Evolutionary conservation across 2,888 invertebrate species (phyloP).

Genomic region (Tridacna gigas): DNA sequence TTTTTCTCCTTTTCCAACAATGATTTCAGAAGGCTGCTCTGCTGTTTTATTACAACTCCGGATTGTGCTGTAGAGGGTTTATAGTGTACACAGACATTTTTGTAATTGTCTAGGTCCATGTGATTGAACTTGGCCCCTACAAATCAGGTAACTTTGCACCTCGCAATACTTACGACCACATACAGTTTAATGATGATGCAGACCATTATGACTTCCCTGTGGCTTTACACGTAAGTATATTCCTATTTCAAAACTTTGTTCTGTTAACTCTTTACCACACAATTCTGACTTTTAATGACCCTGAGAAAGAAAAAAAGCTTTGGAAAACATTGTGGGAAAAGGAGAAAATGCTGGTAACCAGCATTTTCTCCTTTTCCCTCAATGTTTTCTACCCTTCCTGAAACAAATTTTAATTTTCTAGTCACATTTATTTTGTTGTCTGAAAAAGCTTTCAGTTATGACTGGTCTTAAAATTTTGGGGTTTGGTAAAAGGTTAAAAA

Average conservation of each 20-base stretch:
- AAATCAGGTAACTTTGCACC: constrained; percentile 84
- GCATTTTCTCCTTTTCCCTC: background rate
- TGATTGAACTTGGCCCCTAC: constrained; percentile 85
- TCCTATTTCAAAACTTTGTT: background rate
- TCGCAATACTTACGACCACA: constrained; percentile 81
- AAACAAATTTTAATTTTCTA: too few relatives aligned
- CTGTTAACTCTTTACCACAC: background rate
- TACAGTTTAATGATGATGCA: constrained; percentile 81
- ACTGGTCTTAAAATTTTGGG: too few relatives aligned
- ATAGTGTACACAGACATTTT: background rate
- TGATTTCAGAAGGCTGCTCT: background rate
- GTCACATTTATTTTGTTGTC: too few relatives aligned
- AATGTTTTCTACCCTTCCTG: too few relatives aligned
- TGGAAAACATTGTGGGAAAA: background rate
- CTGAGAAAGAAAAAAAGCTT: too few relatives aligned
- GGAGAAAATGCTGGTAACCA: background rate
- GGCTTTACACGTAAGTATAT: constrained; percentile 81
- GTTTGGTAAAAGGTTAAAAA: too few relatives aligned
- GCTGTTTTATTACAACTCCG: background rate
- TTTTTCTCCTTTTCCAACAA: background rate
- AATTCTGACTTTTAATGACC: too few relatives aligned
- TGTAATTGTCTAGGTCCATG: constrained; percentile 80
- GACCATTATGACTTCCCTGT: constrained; percentile 85
- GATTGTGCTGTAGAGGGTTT: background rate
- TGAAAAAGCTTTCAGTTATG: too few relatives aligned